These are phyloP conservation scores for Nymphalis polychloros DNA, from an alignment of 2,888 invertebrate species.

Conservation along the genomic window DNA sequence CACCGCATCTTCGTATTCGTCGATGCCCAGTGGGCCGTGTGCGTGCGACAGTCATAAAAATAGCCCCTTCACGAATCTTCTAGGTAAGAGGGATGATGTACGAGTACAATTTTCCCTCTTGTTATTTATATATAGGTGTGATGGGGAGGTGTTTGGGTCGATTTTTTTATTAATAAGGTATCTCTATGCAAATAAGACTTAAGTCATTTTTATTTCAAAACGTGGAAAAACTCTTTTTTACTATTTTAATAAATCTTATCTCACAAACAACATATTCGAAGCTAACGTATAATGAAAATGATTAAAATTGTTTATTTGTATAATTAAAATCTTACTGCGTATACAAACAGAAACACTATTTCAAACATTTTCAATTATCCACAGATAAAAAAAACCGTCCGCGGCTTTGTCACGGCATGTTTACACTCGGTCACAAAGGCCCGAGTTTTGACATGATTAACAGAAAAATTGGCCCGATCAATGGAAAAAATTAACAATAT, in stretches of 20 bases:
- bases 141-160: conserved; percentile 56
- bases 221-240: no score
- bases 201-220: no score
- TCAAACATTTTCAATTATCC: conserved; percentile 50
- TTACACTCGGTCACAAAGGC: conserved; percentile 66
- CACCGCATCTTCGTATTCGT: conserved; percentile 61
- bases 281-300: no score
- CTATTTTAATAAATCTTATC: no score
- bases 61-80: conserved; percentile 81
- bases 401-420: conserved; percentile 64
- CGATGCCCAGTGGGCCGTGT: conserved; percentile 80
- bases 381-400: conserved; percentile 39
- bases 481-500: conserved; percentile 57
- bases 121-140: conserved; percentile 58
- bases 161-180: conserved; percentile 16
- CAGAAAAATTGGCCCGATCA: conserved; percentile 69
- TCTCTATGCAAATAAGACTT: neutral
- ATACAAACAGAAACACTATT: neutral
- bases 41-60: conserved; percentile 81
- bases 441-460: conserved; percentile 74
- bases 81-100: conserved; percentile 54
- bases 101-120: conserved; percentile 77
- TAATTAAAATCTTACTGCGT: neutral
- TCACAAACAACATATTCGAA: no score
- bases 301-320: neutral